Evolutionary conservation across 2,888 invertebrate species (phyloP), one percentile per base, ranked within the genome.

Genomic region (Amorpha juglandis): DNA sequence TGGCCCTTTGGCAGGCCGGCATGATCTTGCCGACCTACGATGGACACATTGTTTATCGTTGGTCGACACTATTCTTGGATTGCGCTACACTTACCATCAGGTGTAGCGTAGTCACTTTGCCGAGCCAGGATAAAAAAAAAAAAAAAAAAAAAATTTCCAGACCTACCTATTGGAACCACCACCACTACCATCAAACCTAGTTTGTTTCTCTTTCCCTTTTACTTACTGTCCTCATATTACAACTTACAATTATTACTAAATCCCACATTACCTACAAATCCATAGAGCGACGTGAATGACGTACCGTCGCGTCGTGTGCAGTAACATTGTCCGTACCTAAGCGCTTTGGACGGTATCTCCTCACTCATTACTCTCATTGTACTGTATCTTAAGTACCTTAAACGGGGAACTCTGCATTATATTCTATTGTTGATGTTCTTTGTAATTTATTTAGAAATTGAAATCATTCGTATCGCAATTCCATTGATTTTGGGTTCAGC

Each of bases 361-460:
- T 53, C 58, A 65, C 62, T 65, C 51, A 65, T 65, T 65, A 65
- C 62, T 65, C 62, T 62, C 12, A 62, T 65, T 65, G 62, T 65
- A 51, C 65, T 65, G 65, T 62, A 65, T 65, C 65, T 65, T 51
- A 65, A 65, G 65, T 65, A 65, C 48, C 62, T 51, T 50, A 58
- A 65, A 58, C 42, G 62, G 51, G 62, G 48, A 65, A 55, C 47
- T 65, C 51, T 63, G 51, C 35, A 51, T 53, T 27, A 45, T 55
- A 55, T 47, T 55, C 33, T n/a, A 27, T 45, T 11, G 52, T 64
- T 53, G 53, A 64, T 47, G 47, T 55, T 64, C 53, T 47, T 64
- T 45, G 53, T 16, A 58, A 58, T 58, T 58, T 58, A 58, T 58
- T 11, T 42, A 21, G 38, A 42, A 38, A 58, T 58, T 58, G 38